Base-by-base conservation (phyloP, 1,140 invertebrate species). In the Hyles euphorbiae region DNA sequence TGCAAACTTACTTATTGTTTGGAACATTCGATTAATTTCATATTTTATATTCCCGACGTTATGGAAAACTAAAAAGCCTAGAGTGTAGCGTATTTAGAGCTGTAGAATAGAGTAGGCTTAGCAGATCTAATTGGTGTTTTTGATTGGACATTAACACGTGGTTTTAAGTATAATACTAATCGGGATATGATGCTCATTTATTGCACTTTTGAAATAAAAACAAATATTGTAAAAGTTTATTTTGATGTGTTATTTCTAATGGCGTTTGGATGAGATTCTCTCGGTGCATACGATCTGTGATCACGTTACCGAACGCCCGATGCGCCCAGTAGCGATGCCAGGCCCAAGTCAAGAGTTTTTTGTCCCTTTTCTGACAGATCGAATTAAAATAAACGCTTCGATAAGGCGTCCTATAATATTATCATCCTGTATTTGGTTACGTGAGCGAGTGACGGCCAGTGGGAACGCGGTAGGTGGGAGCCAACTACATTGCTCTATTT, bases 341-440 rank as follows among this genome's bases (percentile, higher is more conserved):
- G 63, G 34, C 67, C 72, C 74, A 65, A 74, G 49, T 76, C 68
- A 72, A 70, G 50, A 10, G 51, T 86, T 87, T 87, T 88, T 88
- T 85, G 72, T 81, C 76, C 74, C 73, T 71, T 74, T 68, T 76
- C 85, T 85, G 85, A 88, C 85, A 88, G 85, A 83, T 87, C 83
- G 76, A 88, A 88, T 88, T 87, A 88, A 84, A 88, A 85, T 88
- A 88, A 88, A 87, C 82, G 85, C 74, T 85, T 62, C 74, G 81
- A 83, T 83, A 88, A 76, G 64, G 77, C 82, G 77, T 86, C 73
- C 73, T 79, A 83, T 74, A 84, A 78, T 81, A 82, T 81, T 83
- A 83, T 83, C 76, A 74, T 76, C 74, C 72, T 78, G 81, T 86
- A 83, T 88, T 88, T 81, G 78, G 81, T 88, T 86, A 80, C 83